These are phyloP conservation scores for Ornithoptera priamus DNA, from an alignment of 2,888 invertebrate genomes.

Conservation along the genomic window DNA sequence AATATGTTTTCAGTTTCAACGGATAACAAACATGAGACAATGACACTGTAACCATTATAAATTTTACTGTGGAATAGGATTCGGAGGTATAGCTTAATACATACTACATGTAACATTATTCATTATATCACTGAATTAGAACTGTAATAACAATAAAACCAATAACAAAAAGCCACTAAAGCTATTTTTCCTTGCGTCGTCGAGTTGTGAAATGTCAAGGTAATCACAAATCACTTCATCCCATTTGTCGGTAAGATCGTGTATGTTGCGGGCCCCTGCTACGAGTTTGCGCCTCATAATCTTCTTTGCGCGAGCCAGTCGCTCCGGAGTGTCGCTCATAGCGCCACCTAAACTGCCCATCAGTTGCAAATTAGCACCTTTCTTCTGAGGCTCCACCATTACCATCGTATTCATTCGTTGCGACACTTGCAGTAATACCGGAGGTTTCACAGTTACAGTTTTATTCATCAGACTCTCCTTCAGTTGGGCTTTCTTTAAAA, in stretches of 20 bases:
- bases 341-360: conserved; percentile 12
- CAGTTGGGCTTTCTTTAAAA: conserved; percentile 58
- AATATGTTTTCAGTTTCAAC: too few relatives aligned
- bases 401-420: conserved; percentile 54
- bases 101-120: not conserved
- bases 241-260: conserved; percentile 67
- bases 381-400: conserved; percentile 54
- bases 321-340: conserved; percentile 47
- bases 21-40: too few relatives aligned
- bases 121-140: not conserved
- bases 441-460: conserved; percentile 51
- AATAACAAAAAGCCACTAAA: conserved; percentile 2
- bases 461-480: conserved; percentile 49
- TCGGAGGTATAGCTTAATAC: not conserved
- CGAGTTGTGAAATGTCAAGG: conserved; percentile 54
- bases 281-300: conserved; percentile 65
- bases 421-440: conserved; percentile 63
- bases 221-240: conserved; percentile 68
- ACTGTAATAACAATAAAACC: conserved; percentile 12
- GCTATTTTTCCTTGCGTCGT: conserved; percentile 23
- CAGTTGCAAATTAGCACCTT: conserved; percentile 15
- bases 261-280: conserved; percentile 51
- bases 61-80: not conserved
- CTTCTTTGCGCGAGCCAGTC: conserved; percentile 52
- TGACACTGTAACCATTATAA: too few relatives aligned